Evolutionary conservation across 2,113 vertebrate species (phyloP).

Genomic region (Struthio camelus): DNA sequence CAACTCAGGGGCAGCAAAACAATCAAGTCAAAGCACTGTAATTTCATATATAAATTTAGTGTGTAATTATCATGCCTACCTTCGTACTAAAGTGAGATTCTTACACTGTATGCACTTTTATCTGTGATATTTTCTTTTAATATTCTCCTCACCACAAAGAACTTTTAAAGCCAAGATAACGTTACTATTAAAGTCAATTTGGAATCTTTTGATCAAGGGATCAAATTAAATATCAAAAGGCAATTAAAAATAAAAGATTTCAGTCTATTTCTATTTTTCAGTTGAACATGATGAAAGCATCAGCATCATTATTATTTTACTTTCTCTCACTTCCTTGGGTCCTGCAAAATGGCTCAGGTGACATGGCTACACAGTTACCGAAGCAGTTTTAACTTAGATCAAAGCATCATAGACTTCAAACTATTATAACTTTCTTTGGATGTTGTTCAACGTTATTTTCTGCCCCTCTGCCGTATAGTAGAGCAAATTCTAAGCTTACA

Average conservation of each 20-base stretch:
- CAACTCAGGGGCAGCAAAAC: not conserved
- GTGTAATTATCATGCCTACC: not conserved
- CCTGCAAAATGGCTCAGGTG: not conserved
- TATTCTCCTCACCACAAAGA: constrained; percentile 10
- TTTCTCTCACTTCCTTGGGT: not conserved
- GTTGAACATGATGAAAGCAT: constrained; percentile 45
- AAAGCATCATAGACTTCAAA: constrained; percentile 31
- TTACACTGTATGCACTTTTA: constrained; percentile 21
- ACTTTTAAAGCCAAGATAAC: constrained; percentile 21
- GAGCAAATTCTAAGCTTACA: not conserved
- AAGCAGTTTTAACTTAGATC: constrained; percentile 33
- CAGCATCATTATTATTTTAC: constrained; percentile 55
- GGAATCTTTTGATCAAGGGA: constrained; percentile 60
- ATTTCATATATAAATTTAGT: not conserved
- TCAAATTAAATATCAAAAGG: constrained; percentile 63
- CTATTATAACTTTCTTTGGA: not conserved
- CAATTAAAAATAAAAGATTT: constrained; percentile 45
- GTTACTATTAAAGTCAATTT: not conserved
- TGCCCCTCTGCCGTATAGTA: not conserved
- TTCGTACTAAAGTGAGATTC: not conserved
- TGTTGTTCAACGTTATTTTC: not conserved
- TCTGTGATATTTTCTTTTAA: not conserved
- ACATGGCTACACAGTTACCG: constrained; percentile 8
- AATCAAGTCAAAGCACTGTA: not conserved
- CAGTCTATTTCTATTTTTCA: not conserved